Base-by-base conservation (phyloP, 2,113 vertebrate species). In the cattle (Bos taurus) region DNA sequence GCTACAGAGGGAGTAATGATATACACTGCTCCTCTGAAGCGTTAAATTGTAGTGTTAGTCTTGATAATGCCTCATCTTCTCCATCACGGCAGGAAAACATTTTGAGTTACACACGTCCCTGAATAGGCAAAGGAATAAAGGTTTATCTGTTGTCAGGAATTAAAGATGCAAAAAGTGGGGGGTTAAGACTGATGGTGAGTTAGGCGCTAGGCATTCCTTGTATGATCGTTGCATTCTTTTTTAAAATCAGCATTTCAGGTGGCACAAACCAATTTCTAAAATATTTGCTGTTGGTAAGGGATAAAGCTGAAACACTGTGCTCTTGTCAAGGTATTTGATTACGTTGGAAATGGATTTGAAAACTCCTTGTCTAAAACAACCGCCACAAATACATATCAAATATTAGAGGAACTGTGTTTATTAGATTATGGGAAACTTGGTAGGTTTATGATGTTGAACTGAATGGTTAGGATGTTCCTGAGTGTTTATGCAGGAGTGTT, bases 11-110 rank as follows among this genome's bases (percentile, higher is more conserved):
- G 98, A 99, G 98, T 99, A 99, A 99, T 98, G 99, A 99, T 99
- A 99, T 99, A 99, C 98, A 98, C 98, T 98, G 99, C 98, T 99
- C 98, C 99, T 99, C 98, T 98, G 98, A 99, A 99, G 99, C 99
- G 97, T 99, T 99, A 99, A 99, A 99, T 99, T 99, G 99, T 99
- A 98, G 99, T 98, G 98, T 99, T 99, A 99, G 99, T 99, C 99
- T 98, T 98, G 98, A 99, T 98, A 99, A 99, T 98, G 98, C 98
- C 97, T 99, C 99, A 99, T 99, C 99, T 98, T 99, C 99, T 98
- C 99, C 98, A 98, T 98, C 99, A 98, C 90, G 97, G 98, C 98
- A 98, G 98, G 98, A 98, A 99, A 99, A 99, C 98, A 98, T 97
- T 98, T 93, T 3, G 90, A 98, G 98, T 98, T 99, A 98, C 98